Percentiles rank a stretch among this genome's conserved stretches.
Conservation (phyloP, 2,888 invertebrate species). For the Oscheius sp. region DNA sequence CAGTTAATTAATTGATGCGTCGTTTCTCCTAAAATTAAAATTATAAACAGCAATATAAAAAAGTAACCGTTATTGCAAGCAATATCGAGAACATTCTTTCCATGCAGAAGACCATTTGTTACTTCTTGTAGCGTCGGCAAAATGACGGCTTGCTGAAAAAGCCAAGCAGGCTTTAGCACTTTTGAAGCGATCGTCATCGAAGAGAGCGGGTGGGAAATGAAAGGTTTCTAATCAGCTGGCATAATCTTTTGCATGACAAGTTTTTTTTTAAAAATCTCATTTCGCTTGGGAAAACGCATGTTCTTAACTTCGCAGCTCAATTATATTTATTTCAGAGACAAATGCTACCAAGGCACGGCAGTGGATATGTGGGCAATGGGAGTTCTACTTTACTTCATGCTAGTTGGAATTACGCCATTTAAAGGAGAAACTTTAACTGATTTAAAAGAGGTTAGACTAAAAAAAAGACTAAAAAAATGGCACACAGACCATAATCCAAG, state of each 20-base stretch:
- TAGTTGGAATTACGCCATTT: constrained; percentile 83
- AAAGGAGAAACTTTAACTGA: constrained; percentile 81
- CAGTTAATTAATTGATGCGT: not conserved
- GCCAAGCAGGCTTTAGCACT: not conserved
- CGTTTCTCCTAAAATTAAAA: constrained; percentile 2
- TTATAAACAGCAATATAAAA: too few relatives aligned
- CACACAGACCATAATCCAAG: constrained; percentile 55
- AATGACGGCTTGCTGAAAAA: not conserved
- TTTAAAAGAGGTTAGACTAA: constrained; percentile 72
- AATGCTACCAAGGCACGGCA: constrained; percentile 66
- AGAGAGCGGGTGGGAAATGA: not conserved
- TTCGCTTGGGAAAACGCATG: too few relatives aligned
- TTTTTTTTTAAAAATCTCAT: too few relatives aligned
- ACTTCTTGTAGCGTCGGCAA: not conserved
- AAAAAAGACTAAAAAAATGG: too few relatives aligned
- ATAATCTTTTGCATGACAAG: not conserved
- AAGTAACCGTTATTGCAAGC: constrained; percentile 6
- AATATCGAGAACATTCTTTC: constrained; percentile 8
- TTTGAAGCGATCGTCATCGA: not conserved
- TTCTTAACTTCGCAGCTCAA: too few relatives aligned
- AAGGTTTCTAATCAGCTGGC: not conserved
- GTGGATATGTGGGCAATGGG: constrained; percentile 84
- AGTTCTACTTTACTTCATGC: constrained; percentile 77
- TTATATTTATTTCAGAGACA: constrained; percentile 73
- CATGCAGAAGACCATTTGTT: constrained; percentile 10